These are phyloP conservation scores for Littorina saxatilis DNA, from an alignment of 1,140 invertebrate genomes.

Conservation along the genomic window DNA sequence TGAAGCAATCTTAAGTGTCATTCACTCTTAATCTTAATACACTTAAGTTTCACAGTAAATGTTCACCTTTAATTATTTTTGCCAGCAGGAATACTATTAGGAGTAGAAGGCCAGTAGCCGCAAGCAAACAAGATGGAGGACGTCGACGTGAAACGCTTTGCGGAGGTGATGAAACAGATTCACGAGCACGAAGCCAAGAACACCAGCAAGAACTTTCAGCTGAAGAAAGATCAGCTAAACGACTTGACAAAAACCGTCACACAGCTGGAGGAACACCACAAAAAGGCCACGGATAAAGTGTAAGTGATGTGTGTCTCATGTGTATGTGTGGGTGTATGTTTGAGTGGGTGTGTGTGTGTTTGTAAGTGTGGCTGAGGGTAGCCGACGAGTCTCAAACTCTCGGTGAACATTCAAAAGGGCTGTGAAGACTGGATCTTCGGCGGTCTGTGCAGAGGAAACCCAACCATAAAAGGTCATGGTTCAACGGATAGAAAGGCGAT, in stretches of 20 bases:
- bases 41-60: not conserved
- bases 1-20: too few relatives aligned
- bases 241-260: constrained; percentile 65
- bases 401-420: too few relatives aligned
- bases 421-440: not conserved
- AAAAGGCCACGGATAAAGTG: constrained; percentile 70
- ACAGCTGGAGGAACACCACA: constrained; percentile 69
- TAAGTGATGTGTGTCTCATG: constrained; percentile 61
- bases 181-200: constrained; percentile 58
- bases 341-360: not conserved
- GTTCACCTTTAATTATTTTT: not conserved
- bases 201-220: constrained; percentile 55
- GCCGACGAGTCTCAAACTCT: not conserved
- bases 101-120: too few relatives aligned
- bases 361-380: not conserved
- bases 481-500: not conserved
- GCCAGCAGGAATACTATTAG: not conserved
- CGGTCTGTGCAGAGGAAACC: not conserved
- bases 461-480: too few relatives aligned
- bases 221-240: constrained; percentile 50
- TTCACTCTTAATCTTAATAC: not conserved
- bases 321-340: not conserved
- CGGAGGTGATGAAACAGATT: constrained; percentile 63
- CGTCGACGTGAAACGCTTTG: constrained; percentile 52
- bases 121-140: constrained; percentile 24